These are phyloP conservation scores for Leptopterna dolabrata DNA, from an alignment of 2,888 invertebrate genomes.

Conservation along the genomic window DNA sequence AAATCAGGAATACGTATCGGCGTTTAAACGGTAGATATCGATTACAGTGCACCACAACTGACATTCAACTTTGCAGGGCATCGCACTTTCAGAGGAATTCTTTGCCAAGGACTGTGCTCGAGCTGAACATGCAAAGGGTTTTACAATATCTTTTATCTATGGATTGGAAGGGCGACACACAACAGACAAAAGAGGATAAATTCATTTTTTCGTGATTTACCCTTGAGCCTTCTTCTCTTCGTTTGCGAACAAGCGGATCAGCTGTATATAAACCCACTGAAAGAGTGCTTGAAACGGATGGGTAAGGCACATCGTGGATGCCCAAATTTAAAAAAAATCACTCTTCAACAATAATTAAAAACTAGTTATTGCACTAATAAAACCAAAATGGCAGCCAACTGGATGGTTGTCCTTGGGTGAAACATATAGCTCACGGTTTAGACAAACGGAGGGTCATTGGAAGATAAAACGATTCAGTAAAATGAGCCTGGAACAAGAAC, in stretches of 20 bases:
- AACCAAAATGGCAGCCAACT: background rate
- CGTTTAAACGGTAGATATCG: too few relatives aligned
- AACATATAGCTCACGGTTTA: background rate
- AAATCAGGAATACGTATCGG: too few relatives aligned
- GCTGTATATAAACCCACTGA: constrained; percentile 4
- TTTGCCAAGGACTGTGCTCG: background rate
- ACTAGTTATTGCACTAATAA: background rate
- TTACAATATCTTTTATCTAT: background rate
- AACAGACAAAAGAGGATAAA: background rate
- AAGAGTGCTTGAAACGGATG: constrained; percentile 32
- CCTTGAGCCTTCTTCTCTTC: constrained; percentile 10
- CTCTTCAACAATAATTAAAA: background rate
- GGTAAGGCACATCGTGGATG: constrained; percentile 13
- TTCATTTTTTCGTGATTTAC: background rate
- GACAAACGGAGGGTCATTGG: background rate
- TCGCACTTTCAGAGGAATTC: too few relatives aligned
- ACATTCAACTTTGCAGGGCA: too few relatives aligned
- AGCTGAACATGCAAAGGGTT: background rate
- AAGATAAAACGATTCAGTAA: constrained; percentile 1
- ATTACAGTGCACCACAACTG: too few relatives aligned
- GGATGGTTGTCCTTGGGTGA: background rate
- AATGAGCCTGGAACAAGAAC: constrained; percentile 23
- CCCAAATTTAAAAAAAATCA: background rate
- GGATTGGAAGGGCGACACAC: background rate
- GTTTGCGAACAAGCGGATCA: background rate